Evolutionary conservation across 2,888 invertebrate genomes (phyloP), one percentile per base, ranked within the genome.

Genomic region (Callyntrura guangdongensis): DNA sequence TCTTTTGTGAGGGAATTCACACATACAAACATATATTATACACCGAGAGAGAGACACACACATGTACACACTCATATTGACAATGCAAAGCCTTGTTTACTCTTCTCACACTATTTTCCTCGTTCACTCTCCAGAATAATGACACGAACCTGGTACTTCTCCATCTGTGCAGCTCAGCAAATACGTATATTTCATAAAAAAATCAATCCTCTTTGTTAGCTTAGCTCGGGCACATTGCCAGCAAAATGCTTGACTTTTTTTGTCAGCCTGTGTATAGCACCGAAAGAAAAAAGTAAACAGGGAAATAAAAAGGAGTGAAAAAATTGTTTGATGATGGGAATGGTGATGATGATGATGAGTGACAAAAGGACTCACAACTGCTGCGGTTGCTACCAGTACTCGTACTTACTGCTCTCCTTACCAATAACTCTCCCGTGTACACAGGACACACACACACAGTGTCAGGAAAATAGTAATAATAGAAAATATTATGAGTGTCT

Each of bases 141-240:
- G 86, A 74, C 86, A 59, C 74, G 77, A 74, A 86, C 59, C 74
- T 61, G 74, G 59, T 56, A n/a, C n/a, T n/a, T n/a, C 49, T n/a
- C n/a, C n/a, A n/a, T n/a, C 61, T 22, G 45, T 69, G 36, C 84
- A 69, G 49, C 27, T 72, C 17, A 85, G 72, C 53, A n/a, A n/a
- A n/a, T n/a, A n/a, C n/a, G n/a, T n/a, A 83, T 86, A 77, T 77
- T 86, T 86, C 86, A 86, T 77, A 45, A 72, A n/a, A n/a, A n/a
- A 72, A 74, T 86, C 86, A 59, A 49, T 59, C 27, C 67, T 72
- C 86, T 59, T 47, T 77, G 69, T 36, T 77, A n/a, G n/a, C n/a
- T n/a, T n/a, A n/a, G n/a, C n/a, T n/a, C 27, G 72, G 47, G 9
- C 17, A 14, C 45, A 6, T n/a, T n/a, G n/a, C n/a, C n/a, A 72